Evolutionary conservation across 2,797 vertebrate genomes (phyloP), one percentile per base, ranked within the genome.

Genomic region (Urophycis tenuis): DNA sequence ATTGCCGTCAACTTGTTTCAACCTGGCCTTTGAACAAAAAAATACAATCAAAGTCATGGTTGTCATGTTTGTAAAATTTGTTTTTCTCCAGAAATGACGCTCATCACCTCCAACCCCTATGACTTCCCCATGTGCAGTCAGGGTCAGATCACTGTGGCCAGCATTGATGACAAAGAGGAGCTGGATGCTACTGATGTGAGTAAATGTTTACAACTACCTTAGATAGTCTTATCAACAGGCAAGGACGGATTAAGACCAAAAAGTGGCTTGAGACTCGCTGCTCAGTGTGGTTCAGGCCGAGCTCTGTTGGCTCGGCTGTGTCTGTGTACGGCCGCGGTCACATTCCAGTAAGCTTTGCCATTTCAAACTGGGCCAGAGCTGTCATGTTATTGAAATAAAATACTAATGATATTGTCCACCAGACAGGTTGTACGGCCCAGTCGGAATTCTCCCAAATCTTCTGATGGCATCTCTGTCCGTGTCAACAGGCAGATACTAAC

Each of bases 131-230:
- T 94, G 85, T 92, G 94, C 83, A 96, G 95, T 83, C 90, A 92
- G 90, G 95, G 96, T 45, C 95, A 97, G n/a, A n/a, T n/a, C n/a
- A n/a, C n/a, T 75, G 95, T 97, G 72, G 87, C 94, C 78, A 96
- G 94, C 77, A 96, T 96, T 86, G 87, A 97, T 89, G 96, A 97
- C 86, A 92, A 93, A 82, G 94, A 94, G 74, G 95, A 97, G 83
- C 45, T 97, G 80, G 92, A 94, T 83, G 95, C 95, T 2, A 97
- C 95, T 80, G 96, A 97, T 89, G 95, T 97, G 87, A 94, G 94
- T 86, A 11, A 82, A 30, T 70, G 25, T 17, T 39, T 19, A 36
- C 2, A 2, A 1, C 25, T 60, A 60, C 7, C 45, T 45, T 75
- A 70, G 3, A 6, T 70, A 32, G 67, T 25, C 25, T 69, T 69